These are phyloP conservation scores for Hephaestus fuliginosus DNA, from an alignment of 2,797 vertebrate species.

Conservation along the genomic window DNA sequence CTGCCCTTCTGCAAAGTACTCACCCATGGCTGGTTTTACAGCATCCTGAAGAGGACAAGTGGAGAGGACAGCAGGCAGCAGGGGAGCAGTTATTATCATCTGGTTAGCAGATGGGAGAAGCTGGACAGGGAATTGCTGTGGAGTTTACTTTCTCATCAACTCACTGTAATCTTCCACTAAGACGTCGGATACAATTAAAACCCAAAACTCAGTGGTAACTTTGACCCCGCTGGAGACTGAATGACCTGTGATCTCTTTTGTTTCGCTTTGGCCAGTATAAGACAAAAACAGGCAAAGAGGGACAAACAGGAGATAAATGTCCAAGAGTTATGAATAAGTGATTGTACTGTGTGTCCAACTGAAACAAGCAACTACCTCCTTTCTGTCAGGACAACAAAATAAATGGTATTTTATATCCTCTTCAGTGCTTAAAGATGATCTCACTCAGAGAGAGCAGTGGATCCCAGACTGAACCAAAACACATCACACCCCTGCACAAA, in stretches of 20 bases:
- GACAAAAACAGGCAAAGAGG: background rate
- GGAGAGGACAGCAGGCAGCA: constrained; percentile 51
- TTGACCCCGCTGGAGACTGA: background rate
- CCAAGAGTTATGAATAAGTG: constrained; percentile 7
- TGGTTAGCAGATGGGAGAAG: constrained; percentile 61
- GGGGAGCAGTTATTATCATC: constrained; percentile 61
- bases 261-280: background rate
- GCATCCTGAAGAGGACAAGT: constrained; percentile 58
- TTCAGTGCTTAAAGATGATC: constrained; percentile 41
- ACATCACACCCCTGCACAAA: constrained; percentile 51
- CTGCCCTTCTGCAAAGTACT: constrained; percentile 41
- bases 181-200: constrained; percentile 25
- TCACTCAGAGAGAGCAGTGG: constrained; percentile 51
- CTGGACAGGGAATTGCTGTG: constrained; percentile 25
- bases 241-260: background rate
- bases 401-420: constrained; percentile 21
- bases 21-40: constrained; percentile 44
- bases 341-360: constrained; percentile 5
- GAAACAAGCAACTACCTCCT: background rate
- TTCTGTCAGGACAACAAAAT: constrained; percentile 1
- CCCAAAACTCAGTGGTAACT: background rate
- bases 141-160: constrained; percentile 40
- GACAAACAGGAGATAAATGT: constrained; percentile 2
- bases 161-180: constrained; percentile 19
- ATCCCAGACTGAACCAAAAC: constrained; percentile 60